Evolutionary conservation across 1,140 invertebrate genomes (phyloP).

Genomic region (Heliconius himera): DNA sequence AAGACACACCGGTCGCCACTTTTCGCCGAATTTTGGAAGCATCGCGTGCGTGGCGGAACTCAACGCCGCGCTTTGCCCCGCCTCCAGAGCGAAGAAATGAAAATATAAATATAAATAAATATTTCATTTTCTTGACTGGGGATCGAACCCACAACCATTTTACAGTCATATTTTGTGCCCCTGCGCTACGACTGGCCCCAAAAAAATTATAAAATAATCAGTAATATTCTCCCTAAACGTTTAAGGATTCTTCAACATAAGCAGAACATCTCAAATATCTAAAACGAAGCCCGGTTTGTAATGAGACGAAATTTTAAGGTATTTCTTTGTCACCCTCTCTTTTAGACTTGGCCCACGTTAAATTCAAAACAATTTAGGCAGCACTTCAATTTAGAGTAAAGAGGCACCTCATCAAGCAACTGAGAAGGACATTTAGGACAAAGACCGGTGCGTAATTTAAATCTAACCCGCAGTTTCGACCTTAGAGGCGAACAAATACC

Average conservation of each 20-base stretch:
- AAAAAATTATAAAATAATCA: neutral
- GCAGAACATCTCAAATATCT: conserved; percentile 27
- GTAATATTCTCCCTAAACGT: neutral
- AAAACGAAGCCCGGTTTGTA: conserved; percentile 31
- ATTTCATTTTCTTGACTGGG: too few species aligned
- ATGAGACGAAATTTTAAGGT: conserved; percentile 33
- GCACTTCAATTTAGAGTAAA: conserved; percentile 75
- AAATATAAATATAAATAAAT: too few species aligned
- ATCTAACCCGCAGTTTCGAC: conserved; percentile 73
- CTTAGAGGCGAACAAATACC: conserved; percentile 79
- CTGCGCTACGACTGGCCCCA: too few species aligned
- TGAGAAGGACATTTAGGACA: conserved; percentile 69
- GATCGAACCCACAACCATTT: too few species aligned
- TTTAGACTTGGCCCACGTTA: conserved; percentile 36
- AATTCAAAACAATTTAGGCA: conserved; percentile 60
- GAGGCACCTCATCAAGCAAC: conserved; percentile 70
- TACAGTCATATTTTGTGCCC: too few species aligned
- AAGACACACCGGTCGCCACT: too few species aligned
- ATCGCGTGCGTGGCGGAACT: too few species aligned
- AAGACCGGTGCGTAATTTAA: conserved; percentile 77
- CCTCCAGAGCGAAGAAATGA: too few species aligned
- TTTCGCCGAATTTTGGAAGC: too few species aligned
- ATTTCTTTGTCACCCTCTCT: conserved; percentile 40
- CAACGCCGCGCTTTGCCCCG: too few species aligned
- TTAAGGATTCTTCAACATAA: conserved; percentile 6